Conservation (phyloP, 2,113 vertebrate species). For the Acrocephalus arundinaceus region DNA sequence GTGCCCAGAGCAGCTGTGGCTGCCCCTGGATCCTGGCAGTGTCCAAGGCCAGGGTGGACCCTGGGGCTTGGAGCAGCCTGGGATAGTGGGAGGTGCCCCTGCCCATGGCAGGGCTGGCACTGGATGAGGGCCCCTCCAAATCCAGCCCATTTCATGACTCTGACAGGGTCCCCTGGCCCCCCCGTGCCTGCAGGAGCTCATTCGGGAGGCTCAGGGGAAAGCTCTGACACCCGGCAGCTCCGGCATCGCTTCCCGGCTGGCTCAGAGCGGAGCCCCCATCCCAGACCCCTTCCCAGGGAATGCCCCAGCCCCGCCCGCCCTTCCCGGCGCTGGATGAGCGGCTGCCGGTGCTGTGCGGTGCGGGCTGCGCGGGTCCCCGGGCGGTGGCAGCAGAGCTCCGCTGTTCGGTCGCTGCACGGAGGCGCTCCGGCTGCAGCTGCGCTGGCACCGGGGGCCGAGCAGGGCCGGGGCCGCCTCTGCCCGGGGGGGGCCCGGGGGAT, state of each 20-base stretch:
- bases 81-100: background rate
- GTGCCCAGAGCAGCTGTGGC: background rate
- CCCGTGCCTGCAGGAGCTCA: background rate
- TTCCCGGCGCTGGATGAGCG: background rate
- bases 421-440: background rate
- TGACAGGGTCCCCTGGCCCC: rapidly evolving
- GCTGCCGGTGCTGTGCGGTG: background rate
- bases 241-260: background rate
- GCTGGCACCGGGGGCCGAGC: too few species aligned
- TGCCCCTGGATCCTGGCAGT: background rate
- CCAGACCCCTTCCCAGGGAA: background rate
- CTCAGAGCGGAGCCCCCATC: background rate
- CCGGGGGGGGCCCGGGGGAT: background rate
- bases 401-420: rapidly evolving
- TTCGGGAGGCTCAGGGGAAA: background rate
- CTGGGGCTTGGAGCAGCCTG: background rate
- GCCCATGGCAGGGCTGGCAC: background rate
- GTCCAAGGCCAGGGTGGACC: background rate
- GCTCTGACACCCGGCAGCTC: background rate
- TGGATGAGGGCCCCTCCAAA: background rate
- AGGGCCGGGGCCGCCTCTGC: background rate
- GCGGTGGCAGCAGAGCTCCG: slow-evolving; percentile 42
- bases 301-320: rapidly evolving
- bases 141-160: background rate
- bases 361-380: background rate